Conservation (phyloP, 2,888 invertebrate genomes). For the Minunthozetes semirufus region DNA sequence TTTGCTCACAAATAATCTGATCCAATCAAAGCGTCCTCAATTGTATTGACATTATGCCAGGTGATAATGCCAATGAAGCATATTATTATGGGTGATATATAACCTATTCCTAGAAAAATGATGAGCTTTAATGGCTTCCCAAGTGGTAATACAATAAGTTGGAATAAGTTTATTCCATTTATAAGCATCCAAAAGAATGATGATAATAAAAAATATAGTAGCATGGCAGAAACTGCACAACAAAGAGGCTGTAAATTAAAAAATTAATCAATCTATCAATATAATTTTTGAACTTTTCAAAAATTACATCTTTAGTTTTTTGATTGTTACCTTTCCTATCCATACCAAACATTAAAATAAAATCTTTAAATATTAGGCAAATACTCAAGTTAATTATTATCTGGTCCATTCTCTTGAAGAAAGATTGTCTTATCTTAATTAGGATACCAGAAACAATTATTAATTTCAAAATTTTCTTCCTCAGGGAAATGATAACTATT, state of each 20-base stretch:
- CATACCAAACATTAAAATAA: conserved; percentile 33
- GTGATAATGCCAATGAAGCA: not conserved
- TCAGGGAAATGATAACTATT: conserved; percentile 32
- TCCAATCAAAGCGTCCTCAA: not conserved
- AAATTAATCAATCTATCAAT: not conserved
- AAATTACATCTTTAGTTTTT: not conserved
- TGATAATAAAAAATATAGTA: not conserved
- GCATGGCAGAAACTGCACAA: not conserved
- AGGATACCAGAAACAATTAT: not conserved
- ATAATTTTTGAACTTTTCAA: too few species aligned
- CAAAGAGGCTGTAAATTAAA: not conserved
- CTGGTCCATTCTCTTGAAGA: not conserved
- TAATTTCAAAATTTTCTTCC: conserved; percentile 36
- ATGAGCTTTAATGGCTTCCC: too few species aligned
- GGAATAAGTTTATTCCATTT: not conserved
- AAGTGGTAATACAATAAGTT: too few species aligned
- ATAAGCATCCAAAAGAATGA: not conserved
- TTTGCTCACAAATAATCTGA: not conserved
- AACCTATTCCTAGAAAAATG: not conserved
- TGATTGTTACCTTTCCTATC: conserved; percentile 1
- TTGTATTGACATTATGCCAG: not conserved
- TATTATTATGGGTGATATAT: not conserved
- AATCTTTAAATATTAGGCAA: conserved; percentile 37
- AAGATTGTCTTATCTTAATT: not conserved
- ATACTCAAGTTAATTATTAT: conserved; percentile 33